Conservation (phyloP, 2,888 invertebrate species). For the Phytoseiulus persimilis region DNA sequence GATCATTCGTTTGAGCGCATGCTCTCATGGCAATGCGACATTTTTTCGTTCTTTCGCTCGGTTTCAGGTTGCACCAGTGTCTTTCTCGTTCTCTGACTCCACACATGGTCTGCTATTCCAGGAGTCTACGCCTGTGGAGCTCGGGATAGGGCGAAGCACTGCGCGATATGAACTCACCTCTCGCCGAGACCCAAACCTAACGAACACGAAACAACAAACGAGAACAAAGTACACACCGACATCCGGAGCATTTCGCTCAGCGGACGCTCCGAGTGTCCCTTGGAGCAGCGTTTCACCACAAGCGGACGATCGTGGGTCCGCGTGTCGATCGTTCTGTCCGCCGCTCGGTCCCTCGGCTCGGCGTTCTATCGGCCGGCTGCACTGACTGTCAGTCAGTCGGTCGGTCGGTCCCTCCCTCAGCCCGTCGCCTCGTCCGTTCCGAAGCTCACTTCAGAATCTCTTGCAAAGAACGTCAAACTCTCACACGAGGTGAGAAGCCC, state of each 20-base stretch:
- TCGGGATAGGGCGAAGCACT: too few relatives aligned
- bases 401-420: neutral
- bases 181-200: neutral
- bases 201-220: neutral
- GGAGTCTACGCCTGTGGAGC: too few relatives aligned
- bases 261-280: neutral
- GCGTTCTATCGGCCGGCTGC: neutral
- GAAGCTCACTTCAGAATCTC: neutral
- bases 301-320: neutral
- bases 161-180: neutral
- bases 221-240: neutral
- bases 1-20: too few relatives aligned
- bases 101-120: too few relatives aligned
- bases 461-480: neutral
- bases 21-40: too few relatives aligned
- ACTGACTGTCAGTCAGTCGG: neutral
- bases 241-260: neutral
- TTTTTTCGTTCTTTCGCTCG: too few relatives aligned
- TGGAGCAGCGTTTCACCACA: neutral
- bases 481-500: neutral
- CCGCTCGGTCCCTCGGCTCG: neutral
- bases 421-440: neutral
- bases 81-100: too few relatives aligned
- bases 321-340: neutral
- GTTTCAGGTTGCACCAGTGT: too few relatives aligned